Conservation (phyloP, 1,140 invertebrate genomes). For the Dryas iulia region DNA sequence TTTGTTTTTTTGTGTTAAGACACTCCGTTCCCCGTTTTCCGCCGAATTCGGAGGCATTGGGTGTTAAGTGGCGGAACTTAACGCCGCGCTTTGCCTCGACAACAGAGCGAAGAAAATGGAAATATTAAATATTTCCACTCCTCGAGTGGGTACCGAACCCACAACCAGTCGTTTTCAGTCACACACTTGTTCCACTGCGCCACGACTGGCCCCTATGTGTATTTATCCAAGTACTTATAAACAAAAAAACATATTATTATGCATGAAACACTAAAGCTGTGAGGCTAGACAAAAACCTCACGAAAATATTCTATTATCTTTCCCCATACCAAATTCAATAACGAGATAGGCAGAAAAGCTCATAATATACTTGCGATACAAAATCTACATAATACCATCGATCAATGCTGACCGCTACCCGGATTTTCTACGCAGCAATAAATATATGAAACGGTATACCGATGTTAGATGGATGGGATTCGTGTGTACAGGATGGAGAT, state of each 20-base stretch:
- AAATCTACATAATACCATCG: constrained; percentile 46
- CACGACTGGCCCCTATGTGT: too few relatives aligned
- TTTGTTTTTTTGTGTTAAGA: too few relatives aligned
- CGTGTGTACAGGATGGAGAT: constrained; percentile 36
- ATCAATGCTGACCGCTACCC: constrained; percentile 41
- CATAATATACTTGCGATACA: constrained; percentile 40
- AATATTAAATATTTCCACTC: too few relatives aligned
- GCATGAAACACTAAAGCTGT: background rate
- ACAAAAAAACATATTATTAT: background rate
- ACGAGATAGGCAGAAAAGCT: constrained; percentile 31
- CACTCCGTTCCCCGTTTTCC: too few relatives aligned
- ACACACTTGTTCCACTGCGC: too few relatives aligned
- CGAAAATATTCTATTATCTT: constrained; percentile 22
- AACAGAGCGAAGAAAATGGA: too few relatives aligned
- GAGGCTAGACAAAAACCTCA: background rate
- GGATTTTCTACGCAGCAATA: constrained; percentile 43
- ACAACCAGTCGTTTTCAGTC: too few relatives aligned
- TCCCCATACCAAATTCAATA: constrained; percentile 31
- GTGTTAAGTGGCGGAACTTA: too few relatives aligned
- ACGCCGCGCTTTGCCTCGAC: too few relatives aligned
- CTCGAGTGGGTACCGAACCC: too few relatives aligned
- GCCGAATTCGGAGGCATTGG: too few relatives aligned
- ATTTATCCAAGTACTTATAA: too few relatives aligned
- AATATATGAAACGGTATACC: constrained; percentile 37
- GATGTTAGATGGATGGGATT: constrained; percentile 44